Base-by-base conservation (phyloP, 2,113 vertebrate species). In the Triplophysa rosa region DNA sequence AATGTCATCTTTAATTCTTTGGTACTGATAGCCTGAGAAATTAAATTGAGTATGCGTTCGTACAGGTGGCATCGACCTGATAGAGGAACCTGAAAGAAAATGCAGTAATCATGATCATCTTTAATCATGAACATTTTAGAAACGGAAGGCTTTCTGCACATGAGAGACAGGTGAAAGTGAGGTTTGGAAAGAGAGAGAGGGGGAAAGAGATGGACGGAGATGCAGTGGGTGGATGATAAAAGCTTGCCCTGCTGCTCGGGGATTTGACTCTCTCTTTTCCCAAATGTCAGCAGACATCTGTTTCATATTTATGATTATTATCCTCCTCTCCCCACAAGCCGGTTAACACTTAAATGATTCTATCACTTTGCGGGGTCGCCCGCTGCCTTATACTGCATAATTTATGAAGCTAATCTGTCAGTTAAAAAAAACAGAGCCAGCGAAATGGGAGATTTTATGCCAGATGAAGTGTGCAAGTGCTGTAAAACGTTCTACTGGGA, bases 201-300 rank as follows among this genome's bases (percentile, higher is more conserved):
- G 70, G 76, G 72, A 77, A 24, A 72, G 84, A 81, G 80, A 77
- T 81, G 80, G 49, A 74, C 77, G 63, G 80, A 80, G 85, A 78
- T 84, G 86, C 87, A 88, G 88, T 87, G 85, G 85, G 86, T 89
- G 84, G 81, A 63, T 73, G 85, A 87, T 86, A 86, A 91, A 90
- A 87, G 84, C 83, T 88, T 83, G 85, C 86, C 88, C 83, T 68
- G 84, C 86, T 88, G 90, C 87, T 87, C 82, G 84, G 86, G 86
- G 87, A 90, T 91, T 91, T 90, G 87, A 90, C 87, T 83, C 87
- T 87, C 87, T 69, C 62, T 80, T 77, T 76, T 79, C 74, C 68
- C 67, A 90, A 92, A 92, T 91, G 90, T 92, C 92, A 93, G 86
- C 89, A 88, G 91, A 90, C 90, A 91, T 93, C 90, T 91, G 90